Base-by-base conservation (phyloP, 2,888 invertebrate species). In the Stomorhina lunata region DNA sequence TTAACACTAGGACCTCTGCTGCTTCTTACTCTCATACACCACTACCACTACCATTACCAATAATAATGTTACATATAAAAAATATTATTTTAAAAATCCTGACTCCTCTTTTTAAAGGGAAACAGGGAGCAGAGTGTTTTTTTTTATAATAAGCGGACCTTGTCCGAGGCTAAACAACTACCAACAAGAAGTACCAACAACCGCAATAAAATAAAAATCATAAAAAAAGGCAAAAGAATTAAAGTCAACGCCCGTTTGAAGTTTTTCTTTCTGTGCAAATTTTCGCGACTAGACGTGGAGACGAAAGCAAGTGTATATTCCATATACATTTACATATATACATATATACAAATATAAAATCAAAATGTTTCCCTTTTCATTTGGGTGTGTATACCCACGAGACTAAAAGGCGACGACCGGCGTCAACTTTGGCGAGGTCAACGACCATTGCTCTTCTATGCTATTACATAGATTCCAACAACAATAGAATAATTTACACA, bases 311-410 rank as follows among this genome's bases (percentile, higher is more conserved):
- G 72, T 72, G 76, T 57, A 79, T 40, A n/a, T 22, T 27, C n/a
- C n/a, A n/a, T n/a, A n/a, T 50, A 43, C 43, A 22, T n/a, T n/a
- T n/a, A n/a, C n/a, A n/a, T n/a, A n/a, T n/a, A n/a, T n/a, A n/a
- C n/a, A n/a, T n/a, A n/a, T n/a, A n/a, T n/a, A n/a, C n/a, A n/a
- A n/a, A n/a, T n/a, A n/a, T n/a, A n/a, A n/a, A n/a, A n/a, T n/a
- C n/a, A n/a, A 40, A 57, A 87, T 89, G 88, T 89, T 89, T 89
- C 89, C 89, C 89, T 89, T 89, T 89, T 87, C 88, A 88, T 89
- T 89, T 88, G 87, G 88, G 89, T 89, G 88, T 89, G 88, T 89
- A 89, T 88, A 86, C 86, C 78, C 81, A 73, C 32, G 79, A 82
- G 82, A 82, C 85, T 80, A 83, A 85, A 87, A 87, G 88, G 87